These are phyloP conservation scores for Dipodomys spectabilis DNA, from an alignment of 2,113 vertebrate genomes.

Conservation along the genomic window DNA sequence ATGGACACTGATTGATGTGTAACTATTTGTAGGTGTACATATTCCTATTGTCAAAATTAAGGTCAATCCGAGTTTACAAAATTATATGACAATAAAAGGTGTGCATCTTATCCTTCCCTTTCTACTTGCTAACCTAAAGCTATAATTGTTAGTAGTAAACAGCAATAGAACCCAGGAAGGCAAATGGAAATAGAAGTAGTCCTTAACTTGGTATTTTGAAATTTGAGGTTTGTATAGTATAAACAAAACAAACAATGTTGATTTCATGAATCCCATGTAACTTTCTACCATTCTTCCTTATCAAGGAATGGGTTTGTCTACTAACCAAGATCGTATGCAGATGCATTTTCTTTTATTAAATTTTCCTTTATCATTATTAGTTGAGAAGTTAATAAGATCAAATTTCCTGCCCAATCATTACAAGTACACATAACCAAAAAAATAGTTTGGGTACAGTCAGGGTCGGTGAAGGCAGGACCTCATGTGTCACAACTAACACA, in stretches of 20 bases:
- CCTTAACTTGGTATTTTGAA: background rate
- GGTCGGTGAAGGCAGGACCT: slow-evolving; percentile 12
- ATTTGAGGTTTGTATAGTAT: background rate
- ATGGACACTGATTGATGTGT: background rate
- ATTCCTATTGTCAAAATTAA: slow-evolving; percentile 23
- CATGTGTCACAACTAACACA: slow-evolving; percentile 52
- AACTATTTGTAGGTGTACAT: background rate
- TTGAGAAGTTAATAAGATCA: slow-evolving; percentile 17
- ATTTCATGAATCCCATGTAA: background rate
- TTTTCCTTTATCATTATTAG: slow-evolving; percentile 20
- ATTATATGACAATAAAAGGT: background rate
- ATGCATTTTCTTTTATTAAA: slow-evolving; percentile 35
- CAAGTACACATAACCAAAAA: slow-evolving; percentile 23
- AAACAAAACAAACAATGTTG: slow-evolving; percentile 20
- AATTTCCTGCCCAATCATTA: background rate
- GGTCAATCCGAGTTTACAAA: slow-evolving; percentile 19
- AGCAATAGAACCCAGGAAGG: background rate
- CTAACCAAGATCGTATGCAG: background rate
- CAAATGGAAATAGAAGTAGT: background rate
- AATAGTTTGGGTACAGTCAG: background rate
- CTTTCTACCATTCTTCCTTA: slow-evolving; percentile 10
- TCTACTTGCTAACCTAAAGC: background rate
- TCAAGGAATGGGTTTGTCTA: background rate
- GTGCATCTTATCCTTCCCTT: background rate
- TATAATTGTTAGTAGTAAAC: slow-evolving; percentile 1